phyloP scores from a whole-genome alignment of 1,140 invertebrate species.

The Lepidurus couesii region DNA sequence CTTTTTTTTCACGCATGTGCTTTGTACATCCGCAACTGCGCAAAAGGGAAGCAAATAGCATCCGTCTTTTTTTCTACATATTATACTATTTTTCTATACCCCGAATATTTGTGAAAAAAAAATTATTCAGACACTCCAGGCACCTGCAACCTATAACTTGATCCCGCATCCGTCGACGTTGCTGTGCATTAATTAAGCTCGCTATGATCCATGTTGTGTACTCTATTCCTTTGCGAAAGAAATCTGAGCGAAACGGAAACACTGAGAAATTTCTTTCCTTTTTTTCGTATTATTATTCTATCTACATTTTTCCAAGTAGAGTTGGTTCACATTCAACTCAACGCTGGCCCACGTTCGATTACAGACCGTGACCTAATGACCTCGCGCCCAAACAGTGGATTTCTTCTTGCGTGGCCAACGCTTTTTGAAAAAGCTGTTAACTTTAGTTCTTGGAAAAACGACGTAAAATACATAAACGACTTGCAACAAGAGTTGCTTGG shows the following conservation, averaged over 20 bases:
- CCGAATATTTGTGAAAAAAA: background rate
- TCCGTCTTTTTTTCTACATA: no score
- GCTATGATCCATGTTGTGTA: background rate
- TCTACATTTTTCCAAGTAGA: no score
- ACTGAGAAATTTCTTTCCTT: background rate
- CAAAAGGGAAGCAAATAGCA: no score
- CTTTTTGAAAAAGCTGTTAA: background rate
- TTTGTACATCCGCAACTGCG: no score
- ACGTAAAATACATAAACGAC: background rate
- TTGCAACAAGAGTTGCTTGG: background rate
- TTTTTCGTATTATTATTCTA: background rate
- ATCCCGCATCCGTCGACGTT: background rate
- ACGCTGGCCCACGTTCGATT: background rate
- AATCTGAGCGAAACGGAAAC: background rate
- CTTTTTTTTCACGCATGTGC: no score
- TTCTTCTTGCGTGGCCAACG: background rate
- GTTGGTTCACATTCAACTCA: background rate
- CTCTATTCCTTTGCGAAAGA: background rate
- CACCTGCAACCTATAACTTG: background rate
- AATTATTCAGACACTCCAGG: background rate
- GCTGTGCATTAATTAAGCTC: background rate
- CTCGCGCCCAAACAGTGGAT: slow-evolving; percentile 2
- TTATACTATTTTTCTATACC: no score
- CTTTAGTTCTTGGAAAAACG: background rate
- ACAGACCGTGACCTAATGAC: background rate